These are phyloP conservation scores for Aix galericulata DNA, from an alignment of 2,113 vertebrate genomes.

Conservation along the genomic window DNA sequence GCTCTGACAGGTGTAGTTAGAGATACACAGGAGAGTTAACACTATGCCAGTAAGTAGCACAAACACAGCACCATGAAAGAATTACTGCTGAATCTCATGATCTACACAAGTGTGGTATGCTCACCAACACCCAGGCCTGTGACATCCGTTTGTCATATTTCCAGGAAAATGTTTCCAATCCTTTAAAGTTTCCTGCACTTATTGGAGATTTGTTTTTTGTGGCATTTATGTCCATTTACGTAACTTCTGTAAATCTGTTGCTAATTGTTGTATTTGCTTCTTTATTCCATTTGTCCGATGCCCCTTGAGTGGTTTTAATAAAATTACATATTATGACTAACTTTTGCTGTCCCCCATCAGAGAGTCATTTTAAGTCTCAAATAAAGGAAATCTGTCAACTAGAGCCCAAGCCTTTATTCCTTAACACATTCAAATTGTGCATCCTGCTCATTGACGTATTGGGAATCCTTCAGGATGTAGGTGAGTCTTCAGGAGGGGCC, in stretches of 20 bases:
- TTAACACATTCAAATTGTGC: background rate
- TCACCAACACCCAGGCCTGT: slow-evolving; percentile 2
- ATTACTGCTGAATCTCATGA: background rate
- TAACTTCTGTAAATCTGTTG: slow-evolving; percentile 67
- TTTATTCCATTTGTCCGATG: slow-evolving; percentile 50
- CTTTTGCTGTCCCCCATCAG: background rate
- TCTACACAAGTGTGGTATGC: background rate
- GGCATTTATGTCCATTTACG: slow-evolving; percentile 49
- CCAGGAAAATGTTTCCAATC: slow-evolving; percentile 53
- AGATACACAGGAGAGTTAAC: background rate
- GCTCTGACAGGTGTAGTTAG: background rate
- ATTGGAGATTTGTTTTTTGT: background rate
- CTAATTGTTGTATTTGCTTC: slow-evolving; percentile 57
- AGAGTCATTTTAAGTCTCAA: slow-evolving; percentile 44
- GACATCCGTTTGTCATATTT: slow-evolving; percentile 9
- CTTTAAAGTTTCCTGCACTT: slow-evolving; percentile 30
- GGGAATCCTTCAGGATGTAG: background rate
- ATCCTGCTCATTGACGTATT: background rate
- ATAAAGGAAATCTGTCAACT: slow-evolving; percentile 25
- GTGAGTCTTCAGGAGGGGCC: background rate
- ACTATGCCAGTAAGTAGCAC: background rate
- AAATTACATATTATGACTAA: slow-evolving; percentile 63
- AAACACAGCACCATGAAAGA: background rate
- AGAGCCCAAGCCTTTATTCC: background rate
- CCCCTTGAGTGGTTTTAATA: slow-evolving; percentile 68